phyloP scores from a whole-genome alignment of 2,113 vertebrate genomes.

The Ahaetulla prasina region DNA sequence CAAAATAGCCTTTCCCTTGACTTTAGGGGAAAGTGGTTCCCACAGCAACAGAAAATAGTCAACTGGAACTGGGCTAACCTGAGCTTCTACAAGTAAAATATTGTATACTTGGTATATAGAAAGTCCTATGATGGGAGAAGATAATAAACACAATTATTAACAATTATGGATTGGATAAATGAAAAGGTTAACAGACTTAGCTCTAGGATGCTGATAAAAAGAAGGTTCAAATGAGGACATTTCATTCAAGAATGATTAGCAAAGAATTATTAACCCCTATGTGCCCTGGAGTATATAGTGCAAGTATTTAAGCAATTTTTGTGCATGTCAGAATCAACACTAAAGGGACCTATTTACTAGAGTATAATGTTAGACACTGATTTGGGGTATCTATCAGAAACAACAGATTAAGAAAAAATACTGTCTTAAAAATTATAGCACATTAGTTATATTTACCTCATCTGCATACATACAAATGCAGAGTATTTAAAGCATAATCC shows the following conservation, averaged over 20 bases:
- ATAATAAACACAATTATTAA: neutral
- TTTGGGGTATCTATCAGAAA: neutral
- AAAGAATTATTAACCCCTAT: neutral
- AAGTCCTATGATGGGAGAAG: neutral
- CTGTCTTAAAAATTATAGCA: neutral
- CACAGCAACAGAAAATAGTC: neutral
- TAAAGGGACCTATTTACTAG: neutral
- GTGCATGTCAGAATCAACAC: neutral
- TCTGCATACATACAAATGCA: neutral
- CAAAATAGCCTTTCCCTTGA: neutral
- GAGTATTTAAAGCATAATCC: neutral
- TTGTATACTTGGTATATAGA: neutral
- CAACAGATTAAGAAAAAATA: neutral
- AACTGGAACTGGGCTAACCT: neutral
- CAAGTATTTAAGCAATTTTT: neutral
- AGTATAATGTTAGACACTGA: neutral
- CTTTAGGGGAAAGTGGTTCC: neutral
- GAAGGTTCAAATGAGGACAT: neutral
- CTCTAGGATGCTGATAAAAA: neutral
- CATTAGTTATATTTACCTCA: neutral
- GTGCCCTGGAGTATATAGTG: neutral
- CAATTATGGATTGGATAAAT: neutral
- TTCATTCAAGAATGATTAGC: neutral
- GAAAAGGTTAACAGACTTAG: neutral
- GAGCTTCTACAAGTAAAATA: neutral